Evolutionary conservation across 2,113 vertebrate species (phyloP), one percentile per base, ranked within the genome.

Genomic region (Erinaceus europaeus): DNA sequence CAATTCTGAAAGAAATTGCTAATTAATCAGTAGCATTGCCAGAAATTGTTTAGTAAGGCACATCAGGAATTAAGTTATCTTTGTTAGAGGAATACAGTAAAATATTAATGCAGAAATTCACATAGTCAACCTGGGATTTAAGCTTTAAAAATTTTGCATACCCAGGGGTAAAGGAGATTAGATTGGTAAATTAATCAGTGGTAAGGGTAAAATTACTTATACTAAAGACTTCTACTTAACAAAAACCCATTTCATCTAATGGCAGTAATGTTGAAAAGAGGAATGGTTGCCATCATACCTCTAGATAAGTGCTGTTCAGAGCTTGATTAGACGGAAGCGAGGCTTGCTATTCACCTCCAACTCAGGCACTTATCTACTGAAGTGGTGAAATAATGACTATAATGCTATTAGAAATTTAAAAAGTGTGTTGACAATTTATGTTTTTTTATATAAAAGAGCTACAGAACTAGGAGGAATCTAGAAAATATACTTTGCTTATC

Each of bases 171-270:
- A 64, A 88, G 72, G 27, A 68, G 46, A 12, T 42, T 61, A 61
- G 27, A 13, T 40, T 52, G 29, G 44, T 76, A 83, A 83, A 86
- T 89, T 89, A 90, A 88, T 92, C 92, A 86, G 65, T 13, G n/a
- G 29, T 67, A 38, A 85, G 75, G 50, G 20, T 88, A 68, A 88
- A 90, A 86, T 80, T 68, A 59, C 50, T 59, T 18, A 84, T 76
- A 75, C n/a, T 83, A 55, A 72, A 84, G 86, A 61, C 64, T 86
- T 75, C 76, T 79, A 44, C 76, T 90, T 80, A 90, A 69, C 44
- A 50, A 84, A 87, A 65, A 53, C 55, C 46, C 67, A 75, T 78
- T 81, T 71, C 40, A 52, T 40, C 76, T 88, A 68, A 80, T 34
- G 78, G 50, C 40, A 64, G 6, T 79, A 86, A 76, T 34, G 40